phyloP scores from a whole-genome alignment of 2,888 invertebrate genomes.

The Dicranocentrus wangi region DNA sequence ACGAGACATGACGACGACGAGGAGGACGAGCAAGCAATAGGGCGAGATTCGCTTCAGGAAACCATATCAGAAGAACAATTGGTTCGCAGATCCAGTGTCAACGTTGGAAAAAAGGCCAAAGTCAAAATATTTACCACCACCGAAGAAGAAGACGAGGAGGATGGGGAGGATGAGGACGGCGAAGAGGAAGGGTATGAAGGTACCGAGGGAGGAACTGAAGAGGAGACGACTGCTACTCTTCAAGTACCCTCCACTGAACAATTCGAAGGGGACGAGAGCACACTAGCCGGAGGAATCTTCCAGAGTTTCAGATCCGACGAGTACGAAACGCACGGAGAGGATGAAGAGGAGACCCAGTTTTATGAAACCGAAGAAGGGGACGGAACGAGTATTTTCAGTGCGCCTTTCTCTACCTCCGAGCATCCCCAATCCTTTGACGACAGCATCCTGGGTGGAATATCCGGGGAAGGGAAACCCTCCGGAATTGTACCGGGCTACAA shows the following conservation, averaged over 20 bases:
- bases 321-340: slow-evolving; percentile 42
- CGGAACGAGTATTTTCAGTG: slow-evolving; percentile 70
- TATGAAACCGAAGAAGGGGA: slow-evolving; percentile 74
- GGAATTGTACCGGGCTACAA: slow-evolving; percentile 45
- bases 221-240: neutral
- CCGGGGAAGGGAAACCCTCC: slow-evolving; percentile 18
- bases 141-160: slow-evolving; percentile 15
- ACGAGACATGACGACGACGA: slow-evolving; percentile 21
- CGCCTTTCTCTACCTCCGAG: slow-evolving; percentile 46
- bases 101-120: neutral
- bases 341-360: slow-evolving; percentile 72
- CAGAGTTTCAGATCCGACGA: slow-evolving; percentile 38
- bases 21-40: slow-evolving; percentile 3
- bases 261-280: slow-evolving; percentile 1
- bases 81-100: neutral
- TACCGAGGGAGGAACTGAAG: slow-evolving; percentile 7
- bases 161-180: neutral
- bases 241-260: neutral
- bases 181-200: slow-evolving; percentile 17
- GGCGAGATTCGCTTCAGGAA: no score
- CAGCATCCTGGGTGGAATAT: neutral
- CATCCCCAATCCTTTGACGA: neutral
- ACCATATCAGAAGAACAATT: no score
- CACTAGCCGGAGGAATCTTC: slow-evolving; percentile 15
- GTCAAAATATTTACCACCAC: neutral